Conservation (phyloP, 2,797 vertebrate genomes). For the Furcifer pardalis region DNA sequence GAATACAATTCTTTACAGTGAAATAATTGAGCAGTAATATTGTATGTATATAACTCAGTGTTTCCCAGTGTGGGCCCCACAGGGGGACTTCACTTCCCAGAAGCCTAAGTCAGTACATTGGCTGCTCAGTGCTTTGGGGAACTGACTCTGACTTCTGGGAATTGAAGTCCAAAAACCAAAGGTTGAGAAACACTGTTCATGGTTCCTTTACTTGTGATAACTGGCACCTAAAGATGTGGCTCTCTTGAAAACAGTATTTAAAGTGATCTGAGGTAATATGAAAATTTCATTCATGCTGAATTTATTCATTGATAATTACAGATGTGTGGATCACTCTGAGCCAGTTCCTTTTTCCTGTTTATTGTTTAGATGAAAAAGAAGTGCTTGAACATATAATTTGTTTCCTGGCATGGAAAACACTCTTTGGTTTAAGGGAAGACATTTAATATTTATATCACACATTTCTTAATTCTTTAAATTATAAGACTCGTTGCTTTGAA, state of each 20-base stretch:
- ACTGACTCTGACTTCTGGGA: no score
- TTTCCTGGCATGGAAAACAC: not conserved
- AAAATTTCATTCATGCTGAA: not conserved
- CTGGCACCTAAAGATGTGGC: not conserved
- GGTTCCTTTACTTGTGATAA: not conserved
- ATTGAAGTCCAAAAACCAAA: no score
- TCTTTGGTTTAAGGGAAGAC: constrained; percentile 1
- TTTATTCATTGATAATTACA: not conserved
- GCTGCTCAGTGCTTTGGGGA: no score
- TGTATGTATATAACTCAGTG: no score
- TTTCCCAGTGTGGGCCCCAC: no score
- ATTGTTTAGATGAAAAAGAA: not conserved
- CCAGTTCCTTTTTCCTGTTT: not conserved
- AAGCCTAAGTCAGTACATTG: no score
- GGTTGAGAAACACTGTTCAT: no score
- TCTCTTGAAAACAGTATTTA: not conserved
- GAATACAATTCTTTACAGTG: no score
- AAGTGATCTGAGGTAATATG: not conserved
- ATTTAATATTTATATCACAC: constrained; percentile 42
- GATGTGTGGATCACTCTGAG: not conserved
- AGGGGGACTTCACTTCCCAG: no score
- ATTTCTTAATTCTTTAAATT: constrained; percentile 43
- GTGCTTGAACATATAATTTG: not conserved
- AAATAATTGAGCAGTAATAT: no score
- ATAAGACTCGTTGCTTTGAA: constrained; percentile 48